Evolutionary conservation across 2,797 vertebrate species (phyloP), one percentile per base, ranked within the genome.

Genomic region (Chaetodon trifasciatus): DNA sequence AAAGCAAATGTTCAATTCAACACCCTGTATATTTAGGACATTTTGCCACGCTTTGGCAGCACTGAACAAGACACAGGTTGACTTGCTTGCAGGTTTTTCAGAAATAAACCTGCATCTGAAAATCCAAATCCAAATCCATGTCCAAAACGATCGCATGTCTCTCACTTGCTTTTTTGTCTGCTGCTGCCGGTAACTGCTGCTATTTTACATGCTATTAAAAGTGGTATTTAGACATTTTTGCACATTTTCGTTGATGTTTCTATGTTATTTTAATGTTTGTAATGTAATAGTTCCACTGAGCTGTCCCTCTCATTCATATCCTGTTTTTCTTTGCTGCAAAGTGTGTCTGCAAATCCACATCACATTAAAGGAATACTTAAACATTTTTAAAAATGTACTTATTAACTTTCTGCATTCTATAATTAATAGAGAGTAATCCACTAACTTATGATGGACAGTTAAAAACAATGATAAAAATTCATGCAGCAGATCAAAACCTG

Each of bases 101-200:
- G 21, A 68, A 53, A 78, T 60, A 74, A 66, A 65, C 21, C 74
- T 57, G 63, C 17, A 44, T 69, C 19, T 24, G 50, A 47, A 17
- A 12, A 4, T 46, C 23, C 21, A 6, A 10, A 44, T 32, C 28
- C 28, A 32, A 32, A 32, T 32, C 10, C 10, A 21, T 16, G 44
- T 61, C 70, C 64, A 63, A 40, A 13, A 44, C 15, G 12, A 24
- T 32, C 32, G 0, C 7, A 15, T 63, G 74, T 50, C 16, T 32
- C 55, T 73, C n/a, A 9, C 62, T 35, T 28, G 8, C 11, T 42
- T 62, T 17, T 67, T 61, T 28, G 9, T 39, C n/a, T 62, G 47
- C 46, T 52, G 49, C 39, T 65, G 44, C 75, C 69, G 64, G 58
- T n/a, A 61, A 8, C 24, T 39, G 28, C 71, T 50, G n/a, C 35